These are phyloP conservation scores for Leucosticte australis DNA, from an alignment of 2,113 vertebrate genomes.

Conservation along the genomic window DNA sequence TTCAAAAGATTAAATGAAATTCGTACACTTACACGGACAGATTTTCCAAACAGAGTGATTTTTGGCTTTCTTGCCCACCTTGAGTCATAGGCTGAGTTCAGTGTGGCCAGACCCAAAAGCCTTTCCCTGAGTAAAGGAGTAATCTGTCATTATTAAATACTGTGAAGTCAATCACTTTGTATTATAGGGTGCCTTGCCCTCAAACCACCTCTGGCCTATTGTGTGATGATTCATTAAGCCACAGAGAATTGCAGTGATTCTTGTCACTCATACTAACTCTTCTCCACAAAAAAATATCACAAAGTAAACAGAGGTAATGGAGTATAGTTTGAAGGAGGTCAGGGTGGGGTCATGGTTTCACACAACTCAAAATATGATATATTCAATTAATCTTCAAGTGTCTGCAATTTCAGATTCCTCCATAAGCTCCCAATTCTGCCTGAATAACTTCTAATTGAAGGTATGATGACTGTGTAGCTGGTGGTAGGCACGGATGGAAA, in stretches of 20 bases:
- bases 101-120: neutral
- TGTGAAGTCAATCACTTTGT: conserved; percentile 21
- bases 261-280: conserved; percentile 13
- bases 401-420: conserved; percentile 3
- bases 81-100: neutral
- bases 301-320: neutral
- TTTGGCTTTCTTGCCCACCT: neutral
- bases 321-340: neutral
- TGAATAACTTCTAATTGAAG: neutral
- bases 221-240: conserved; percentile 37
- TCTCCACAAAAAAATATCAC: neutral
- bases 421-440: conserved; percentile 3
- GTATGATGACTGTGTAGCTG: neutral
- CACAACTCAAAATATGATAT: neutral
- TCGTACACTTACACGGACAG: neutral
- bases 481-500: neutral
- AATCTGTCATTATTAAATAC: conserved; percentile 24
- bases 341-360: neutral
- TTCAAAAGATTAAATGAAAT: conserved; percentile 35
- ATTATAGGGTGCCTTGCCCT: conserved; percentile 12
- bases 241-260: conserved; percentile 15
- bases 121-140: neutral
- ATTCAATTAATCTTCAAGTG: neutral
- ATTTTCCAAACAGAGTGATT: neutral
- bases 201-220: conserved; percentile 21